Percentiles rank a stretch among this genome's conserved stretches.
These are phyloP conservation scores for Mobula birostris DNA, from an alignment of 2,113 vertebrate genomes.

Conservation along the genomic window DNA sequence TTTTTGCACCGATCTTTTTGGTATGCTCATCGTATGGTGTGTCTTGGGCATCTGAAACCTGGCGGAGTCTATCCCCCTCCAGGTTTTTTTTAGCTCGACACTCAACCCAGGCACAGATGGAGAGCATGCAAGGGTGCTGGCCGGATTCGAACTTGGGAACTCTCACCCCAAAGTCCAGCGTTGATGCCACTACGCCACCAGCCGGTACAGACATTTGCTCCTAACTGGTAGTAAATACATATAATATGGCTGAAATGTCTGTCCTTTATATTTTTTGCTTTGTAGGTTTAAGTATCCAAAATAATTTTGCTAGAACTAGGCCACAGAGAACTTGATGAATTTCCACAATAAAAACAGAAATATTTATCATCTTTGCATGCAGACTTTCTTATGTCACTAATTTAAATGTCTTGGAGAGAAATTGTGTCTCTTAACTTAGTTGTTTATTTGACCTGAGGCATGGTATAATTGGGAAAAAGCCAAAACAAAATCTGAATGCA, in stretches of 20 bases:
- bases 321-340: not conserved
- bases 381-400: not conserved
- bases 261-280: not conserved
- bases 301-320: not conserved
- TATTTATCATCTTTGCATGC: not conserved
- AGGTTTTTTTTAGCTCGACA: no score
- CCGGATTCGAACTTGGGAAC: no score
- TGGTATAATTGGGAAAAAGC: not conserved
- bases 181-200: no score
- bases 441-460: not conserved
- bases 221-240: not conserved
- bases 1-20: no score
- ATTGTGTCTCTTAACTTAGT: not conserved
- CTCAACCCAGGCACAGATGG: no score
- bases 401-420: not conserved
- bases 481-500: not conserved
- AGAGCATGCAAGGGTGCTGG: no score
- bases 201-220: no score
- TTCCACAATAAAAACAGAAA: not conserved
- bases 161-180: no score
- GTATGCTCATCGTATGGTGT: no score
- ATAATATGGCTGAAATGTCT: not conserved
- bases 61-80: no score
- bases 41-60: no score
- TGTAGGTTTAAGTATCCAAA: not conserved